Evolutionary conservation across 2,113 vertebrate genomes (phyloP).

Genomic region (Hyaena hyaena): DNA sequence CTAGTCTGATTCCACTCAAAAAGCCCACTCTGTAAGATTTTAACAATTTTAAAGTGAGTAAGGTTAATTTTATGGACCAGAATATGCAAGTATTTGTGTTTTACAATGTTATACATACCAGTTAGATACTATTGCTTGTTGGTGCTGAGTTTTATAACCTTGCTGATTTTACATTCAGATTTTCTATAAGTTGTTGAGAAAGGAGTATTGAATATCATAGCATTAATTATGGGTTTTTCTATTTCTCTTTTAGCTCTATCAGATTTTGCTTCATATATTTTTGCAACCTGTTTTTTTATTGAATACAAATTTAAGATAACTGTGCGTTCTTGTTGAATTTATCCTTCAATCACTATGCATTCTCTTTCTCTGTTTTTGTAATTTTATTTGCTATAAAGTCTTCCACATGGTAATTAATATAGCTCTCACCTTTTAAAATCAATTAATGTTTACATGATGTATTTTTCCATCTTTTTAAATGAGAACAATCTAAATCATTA

Average conservation of each 20-base stretch:
- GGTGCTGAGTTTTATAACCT: background rate
- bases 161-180: background rate
- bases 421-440: background rate
- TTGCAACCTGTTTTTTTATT: background rate
- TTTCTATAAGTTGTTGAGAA: background rate
- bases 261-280: background rate
- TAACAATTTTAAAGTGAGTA: background rate
- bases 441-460: background rate
- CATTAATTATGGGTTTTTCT: background rate
- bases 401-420: background rate
- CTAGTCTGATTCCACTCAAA: background rate
- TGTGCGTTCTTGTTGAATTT: background rate
- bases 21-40: background rate
- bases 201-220: background rate
- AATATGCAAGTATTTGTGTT: background rate
- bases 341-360: background rate
- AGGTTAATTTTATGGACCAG: background rate
- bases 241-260: background rate
- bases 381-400: background rate
- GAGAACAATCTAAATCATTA: background rate
- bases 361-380: background rate
- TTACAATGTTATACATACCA: background rate
- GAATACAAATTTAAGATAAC: background rate
- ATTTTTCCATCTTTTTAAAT: background rate
- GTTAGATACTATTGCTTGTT: background rate